These are phyloP conservation scores for Hanleya hanleyi DNA, from an alignment of 2,888 invertebrate species.

Conservation along the genomic window DNA sequence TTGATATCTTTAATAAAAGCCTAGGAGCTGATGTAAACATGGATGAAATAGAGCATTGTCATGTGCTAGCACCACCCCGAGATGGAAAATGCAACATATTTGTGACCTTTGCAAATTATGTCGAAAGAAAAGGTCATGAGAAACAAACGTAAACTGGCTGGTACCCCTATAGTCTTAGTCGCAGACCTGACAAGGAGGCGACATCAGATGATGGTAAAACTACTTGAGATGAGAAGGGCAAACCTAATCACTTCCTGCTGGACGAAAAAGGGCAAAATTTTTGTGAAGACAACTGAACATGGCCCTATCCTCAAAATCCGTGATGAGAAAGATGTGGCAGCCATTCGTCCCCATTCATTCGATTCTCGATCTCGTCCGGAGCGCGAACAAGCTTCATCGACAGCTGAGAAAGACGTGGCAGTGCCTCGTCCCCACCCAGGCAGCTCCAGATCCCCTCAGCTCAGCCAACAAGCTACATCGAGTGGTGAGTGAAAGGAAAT, in stretches of 20 bases:
- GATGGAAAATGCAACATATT: not conserved
- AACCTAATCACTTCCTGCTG: not conserved
- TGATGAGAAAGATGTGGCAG: not conserved
- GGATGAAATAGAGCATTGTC: not conserved
- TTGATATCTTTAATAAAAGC: not conserved
- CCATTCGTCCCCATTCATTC: too few species aligned
- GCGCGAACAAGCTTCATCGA: too few species aligned
- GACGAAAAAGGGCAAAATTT: not conserved
- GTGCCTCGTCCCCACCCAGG: too few species aligned
- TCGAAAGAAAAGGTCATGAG: not conserved
- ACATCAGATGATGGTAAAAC: not conserved
- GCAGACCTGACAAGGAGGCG: not conserved
- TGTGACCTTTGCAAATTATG: not conserved
- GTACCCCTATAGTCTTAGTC: not conserved
- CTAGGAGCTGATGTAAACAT: not conserved
- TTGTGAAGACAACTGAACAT: not conserved
- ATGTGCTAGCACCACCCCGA: not conserved
- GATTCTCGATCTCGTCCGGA: too few species aligned
- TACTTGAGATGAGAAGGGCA: not conserved
- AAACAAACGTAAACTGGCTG: not conserved
- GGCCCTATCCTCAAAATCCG: too few species aligned
- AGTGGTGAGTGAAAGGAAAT: too few species aligned
- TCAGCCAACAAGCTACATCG: too few species aligned
- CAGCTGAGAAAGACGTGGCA: too few species aligned
- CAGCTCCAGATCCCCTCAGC: too few species aligned